A percentile compares a stretch with the other conserved stretches of the same genome.
Conservation (phyloP, 2,113 vertebrate genomes). For the Cygnus buccinator region DNA sequence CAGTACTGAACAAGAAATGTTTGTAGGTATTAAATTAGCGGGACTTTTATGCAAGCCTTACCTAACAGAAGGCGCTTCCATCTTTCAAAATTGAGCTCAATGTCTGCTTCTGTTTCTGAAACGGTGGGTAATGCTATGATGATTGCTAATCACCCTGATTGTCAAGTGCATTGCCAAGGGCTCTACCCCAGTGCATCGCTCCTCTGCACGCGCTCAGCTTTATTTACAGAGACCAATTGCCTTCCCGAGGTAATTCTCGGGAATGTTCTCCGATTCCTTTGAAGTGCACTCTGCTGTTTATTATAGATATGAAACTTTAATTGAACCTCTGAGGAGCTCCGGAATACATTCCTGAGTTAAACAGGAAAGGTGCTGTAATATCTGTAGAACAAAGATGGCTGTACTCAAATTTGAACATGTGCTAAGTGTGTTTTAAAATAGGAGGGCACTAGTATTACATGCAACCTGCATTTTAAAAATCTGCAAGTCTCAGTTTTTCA, state of each 20-base stretch:
- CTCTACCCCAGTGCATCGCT: not conserved
- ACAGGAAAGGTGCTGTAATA: not conserved
- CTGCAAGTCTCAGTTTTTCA: not conserved
- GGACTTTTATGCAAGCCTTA: not conserved
- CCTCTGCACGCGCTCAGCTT: not conserved
- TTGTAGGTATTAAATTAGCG: not conserved
- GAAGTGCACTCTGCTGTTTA: slow-evolving; percentile 20
- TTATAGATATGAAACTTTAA: slow-evolving; percentile 29
- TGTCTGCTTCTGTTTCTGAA: not conserved
- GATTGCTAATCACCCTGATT: not conserved
- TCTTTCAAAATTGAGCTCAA: not conserved
- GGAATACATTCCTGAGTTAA: not conserved
- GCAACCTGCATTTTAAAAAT: not conserved
- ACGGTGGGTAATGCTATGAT: not conserved
- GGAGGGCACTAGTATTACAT: not conserved
- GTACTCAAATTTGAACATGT: not conserved
- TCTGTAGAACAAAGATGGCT: not conserved
- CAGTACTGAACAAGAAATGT: not conserved
- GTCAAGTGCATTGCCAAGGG: not conserved
- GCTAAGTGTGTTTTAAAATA: not conserved
- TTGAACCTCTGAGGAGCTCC: not conserved
- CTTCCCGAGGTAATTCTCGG: not conserved
- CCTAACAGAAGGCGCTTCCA: not conserved
- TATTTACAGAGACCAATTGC: not conserved
- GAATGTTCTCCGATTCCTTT: not conserved